Conservation (phyloP, 2,113 vertebrate species). For the Rallus limicola region DNA sequence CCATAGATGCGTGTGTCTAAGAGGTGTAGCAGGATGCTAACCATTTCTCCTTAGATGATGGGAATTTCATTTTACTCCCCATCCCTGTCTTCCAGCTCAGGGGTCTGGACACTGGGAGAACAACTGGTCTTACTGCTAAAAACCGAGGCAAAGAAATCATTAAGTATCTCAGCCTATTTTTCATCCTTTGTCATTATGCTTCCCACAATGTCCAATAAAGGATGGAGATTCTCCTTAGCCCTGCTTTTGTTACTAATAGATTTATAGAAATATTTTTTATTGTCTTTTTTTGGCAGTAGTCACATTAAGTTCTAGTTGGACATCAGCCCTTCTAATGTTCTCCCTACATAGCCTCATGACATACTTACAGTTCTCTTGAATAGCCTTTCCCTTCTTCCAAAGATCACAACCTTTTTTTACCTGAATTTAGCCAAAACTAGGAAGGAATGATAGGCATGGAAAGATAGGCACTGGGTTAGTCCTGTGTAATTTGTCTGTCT, state of each 20-base stretch:
- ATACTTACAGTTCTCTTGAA: not conserved
- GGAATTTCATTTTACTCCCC: too few species aligned
- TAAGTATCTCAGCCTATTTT: too few species aligned
- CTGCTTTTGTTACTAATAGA: too few species aligned
- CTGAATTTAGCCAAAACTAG: not conserved
- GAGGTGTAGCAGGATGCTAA: not conserved
- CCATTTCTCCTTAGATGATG: not conserved
- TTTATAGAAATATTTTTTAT: too few species aligned
- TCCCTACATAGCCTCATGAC: not conserved
- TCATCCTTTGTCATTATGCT: too few species aligned
- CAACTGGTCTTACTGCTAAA: not conserved
- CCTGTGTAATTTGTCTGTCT: not conserved
- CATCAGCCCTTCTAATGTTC: not conserved
- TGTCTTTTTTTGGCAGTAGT: too few species aligned
- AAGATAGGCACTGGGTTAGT: not conserved
- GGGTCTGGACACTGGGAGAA: not conserved
- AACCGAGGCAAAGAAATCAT: too few species aligned
- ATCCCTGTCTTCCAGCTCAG: not conserved
- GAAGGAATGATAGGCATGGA: not conserved
- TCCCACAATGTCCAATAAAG: too few species aligned
- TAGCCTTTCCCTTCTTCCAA: not conserved
- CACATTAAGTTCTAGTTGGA: too few species aligned
- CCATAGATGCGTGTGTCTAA: not conserved
- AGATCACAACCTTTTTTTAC: not conserved
- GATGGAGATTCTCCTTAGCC: too few species aligned